Evolutionary conservation across 2,113 vertebrate genomes (phyloP).

Genomic region (Clarias batrachus): DNA sequence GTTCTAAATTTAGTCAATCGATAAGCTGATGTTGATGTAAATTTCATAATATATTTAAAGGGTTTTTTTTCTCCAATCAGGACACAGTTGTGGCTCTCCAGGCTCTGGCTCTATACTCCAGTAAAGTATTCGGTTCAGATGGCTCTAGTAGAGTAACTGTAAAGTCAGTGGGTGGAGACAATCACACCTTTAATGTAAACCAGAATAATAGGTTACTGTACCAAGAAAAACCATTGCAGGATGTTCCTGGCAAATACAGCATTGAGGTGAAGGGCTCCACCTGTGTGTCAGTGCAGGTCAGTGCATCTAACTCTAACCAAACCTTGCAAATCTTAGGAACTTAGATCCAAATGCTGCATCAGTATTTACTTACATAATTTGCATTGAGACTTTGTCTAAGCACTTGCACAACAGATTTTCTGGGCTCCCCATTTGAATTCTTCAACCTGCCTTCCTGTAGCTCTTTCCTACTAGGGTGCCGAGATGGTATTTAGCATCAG

Average conservation of each 20-base stretch:
- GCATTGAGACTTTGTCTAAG: background rate
- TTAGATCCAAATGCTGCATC: background rate
- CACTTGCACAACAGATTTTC: background rate
- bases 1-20: background rate
- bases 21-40: too few species aligned
- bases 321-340: background rate
- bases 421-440: background rate
- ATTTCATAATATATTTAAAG: too few species aligned
- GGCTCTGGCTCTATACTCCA: background rate
- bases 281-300: slow-evolving; percentile 76
- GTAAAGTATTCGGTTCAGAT: background rate
- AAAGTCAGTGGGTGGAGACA: slow-evolving; percentile 45
- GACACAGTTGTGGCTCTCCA: too few species aligned
- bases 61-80: too few species aligned
- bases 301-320: background rate
- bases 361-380: background rate
- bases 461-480: background rate
- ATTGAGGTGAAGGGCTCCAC: slow-evolving; percentile 41
- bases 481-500: background rate
- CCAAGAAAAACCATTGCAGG: slow-evolving; percentile 66
- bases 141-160: background rate
- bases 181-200: slow-evolving; percentile 57
- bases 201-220: slow-evolving; percentile 78
- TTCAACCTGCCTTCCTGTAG: background rate
- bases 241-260: slow-evolving; percentile 45